Evolutionary conservation across 2,888 invertebrate genomes (phyloP).

Genomic region (Agonopterix alstromeriana): DNA sequence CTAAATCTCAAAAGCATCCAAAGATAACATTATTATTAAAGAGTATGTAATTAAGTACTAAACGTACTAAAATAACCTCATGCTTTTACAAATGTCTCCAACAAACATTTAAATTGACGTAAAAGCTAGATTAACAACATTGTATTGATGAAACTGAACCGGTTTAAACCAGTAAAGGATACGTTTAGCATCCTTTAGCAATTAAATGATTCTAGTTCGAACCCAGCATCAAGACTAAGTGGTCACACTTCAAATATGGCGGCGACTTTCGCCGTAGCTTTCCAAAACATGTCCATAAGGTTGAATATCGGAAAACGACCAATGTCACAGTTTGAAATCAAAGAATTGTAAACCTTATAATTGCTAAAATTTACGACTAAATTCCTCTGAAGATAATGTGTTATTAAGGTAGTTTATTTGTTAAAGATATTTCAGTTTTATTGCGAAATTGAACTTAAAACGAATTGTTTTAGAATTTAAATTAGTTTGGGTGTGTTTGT

Average conservation of each 20-base stretch:
- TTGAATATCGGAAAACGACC: slow-evolving; percentile 26
- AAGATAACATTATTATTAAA: too few relatives aligned
- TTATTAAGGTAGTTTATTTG: too few relatives aligned
- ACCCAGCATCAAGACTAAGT: slow-evolving; percentile 45
- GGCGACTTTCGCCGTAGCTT: slow-evolving; percentile 70
- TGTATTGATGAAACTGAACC: too few relatives aligned
- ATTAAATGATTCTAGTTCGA: background rate
- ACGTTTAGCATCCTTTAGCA: background rate
- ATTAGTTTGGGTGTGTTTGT: slow-evolving; percentile 7
- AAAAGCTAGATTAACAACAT: too few relatives aligned
- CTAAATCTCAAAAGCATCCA: too few relatives aligned
- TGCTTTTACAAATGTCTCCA: too few relatives aligned
- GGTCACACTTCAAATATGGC: slow-evolving; percentile 44
- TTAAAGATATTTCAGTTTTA: background rate
- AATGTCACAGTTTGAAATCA: slow-evolving; percentile 19
- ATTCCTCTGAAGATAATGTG: slow-evolving; percentile 11
- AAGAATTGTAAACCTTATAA: slow-evolving; percentile 8
- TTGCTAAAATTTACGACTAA: slow-evolving; percentile 18
- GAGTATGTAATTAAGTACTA: too few relatives aligned
- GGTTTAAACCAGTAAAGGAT: too few relatives aligned
- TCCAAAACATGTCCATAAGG: slow-evolving; percentile 53
- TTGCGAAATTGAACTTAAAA: slow-evolving; percentile 10
- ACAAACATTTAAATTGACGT: too few relatives aligned
- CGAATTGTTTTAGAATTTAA: background rate
- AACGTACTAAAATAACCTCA: too few relatives aligned